Evolutionary conservation across 1,140 invertebrate species (phyloP), one percentile per base, ranked within the genome.

Genomic region (Drosophila busckii): DNA sequence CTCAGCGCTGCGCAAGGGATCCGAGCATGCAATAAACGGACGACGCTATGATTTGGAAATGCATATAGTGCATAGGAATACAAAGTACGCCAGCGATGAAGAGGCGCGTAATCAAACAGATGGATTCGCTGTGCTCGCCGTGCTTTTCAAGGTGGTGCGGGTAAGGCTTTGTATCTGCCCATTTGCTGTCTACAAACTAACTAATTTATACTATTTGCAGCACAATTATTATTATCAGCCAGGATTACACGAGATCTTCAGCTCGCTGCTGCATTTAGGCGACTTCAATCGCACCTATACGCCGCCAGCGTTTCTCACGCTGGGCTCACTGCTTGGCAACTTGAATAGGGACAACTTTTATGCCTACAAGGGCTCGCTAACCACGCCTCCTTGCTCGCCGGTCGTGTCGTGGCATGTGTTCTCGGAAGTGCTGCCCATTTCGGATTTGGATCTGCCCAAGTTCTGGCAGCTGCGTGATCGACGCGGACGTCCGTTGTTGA

Each of bases 401-500:
- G 90, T 92, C 0, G 96, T 98, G 8, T 93, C 92, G 2, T 98
- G 96, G 96, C 93, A 97, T 19, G 91, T 97, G 54, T 95, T 96
- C 62, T 93, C 93, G 62, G 89, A 95, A 55, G 91, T 92, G 0
- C 90, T 94, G 15, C 88, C 67, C 7, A 78, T 86, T 10, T 78
- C 78, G 0, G 45, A 62, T 13, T 16, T 32, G 7, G 67, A 86
- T 88, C 89, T 92, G 86, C 89, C 89, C 31, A 90, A 89, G 76
- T 92, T 92, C 75, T 88, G 91, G 73, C 88, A 87, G n/a, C 84
- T 92, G 2, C 89, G 89, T 1, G 90, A 90, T 44, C 89, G 88
- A 25, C 80, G 89, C 37, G 88, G 89, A 46, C 44, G 35, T 2
- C 73, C 88, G 1, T 71, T 90, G 2, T 84, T 89, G 2, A 89